Base-by-base conservation (phyloP, 1,140 invertebrate genomes). In the Drusus annulatus region DNA sequence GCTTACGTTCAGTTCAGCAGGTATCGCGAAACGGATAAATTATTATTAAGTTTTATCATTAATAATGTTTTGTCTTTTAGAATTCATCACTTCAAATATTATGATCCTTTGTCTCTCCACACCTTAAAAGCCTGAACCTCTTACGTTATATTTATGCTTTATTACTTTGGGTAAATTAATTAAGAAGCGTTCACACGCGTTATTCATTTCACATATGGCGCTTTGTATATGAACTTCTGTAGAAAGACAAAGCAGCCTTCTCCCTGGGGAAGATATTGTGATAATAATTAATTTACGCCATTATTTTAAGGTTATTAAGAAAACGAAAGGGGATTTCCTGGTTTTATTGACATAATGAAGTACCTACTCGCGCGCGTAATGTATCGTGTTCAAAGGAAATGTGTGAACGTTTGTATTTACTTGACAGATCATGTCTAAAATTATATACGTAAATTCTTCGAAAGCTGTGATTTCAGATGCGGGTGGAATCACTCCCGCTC, bases 101-200 rank as follows among this genome's bases (percentile, higher is more conserved):
- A 62, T 62, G 15, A n/a, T 36, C 63, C 63, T 31, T 68, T 68
- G 63, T 68, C 31, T 68, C 8, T 15, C 63, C 15, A 62, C 17
- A 31, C 63, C 58, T 68, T 68, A 36, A 68, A 15, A 16, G 25
- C 63, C 31, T 68, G 63, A 68, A 68, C 19, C 63, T 31, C 31
- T 68, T 68, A 36, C 31, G 6, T 68, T 15, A 68, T 68, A 68
- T 68, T 68, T 68, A 68, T 68, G 63, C 63, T 68, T 68, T 45
- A 68, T 68, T 68, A 68, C 31, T 68, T 68, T 31, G 6, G 63
- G 23, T 68, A 68, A 68, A 45, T 68, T 68, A 68, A 68, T 68
- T 68, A 68, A 68, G 63, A 68, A 68, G 63, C 63, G 63, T 68
- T 68, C 63, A 68, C 63, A 68, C 63, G 63, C 63, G 63, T 68